A percentile compares a stretch with the other conserved stretches of the same genome.
These are phyloP conservation scores for Dascyllus trimaculatus DNA, from an alignment of 2,113 vertebrate species.

Conservation along the genomic window DNA sequence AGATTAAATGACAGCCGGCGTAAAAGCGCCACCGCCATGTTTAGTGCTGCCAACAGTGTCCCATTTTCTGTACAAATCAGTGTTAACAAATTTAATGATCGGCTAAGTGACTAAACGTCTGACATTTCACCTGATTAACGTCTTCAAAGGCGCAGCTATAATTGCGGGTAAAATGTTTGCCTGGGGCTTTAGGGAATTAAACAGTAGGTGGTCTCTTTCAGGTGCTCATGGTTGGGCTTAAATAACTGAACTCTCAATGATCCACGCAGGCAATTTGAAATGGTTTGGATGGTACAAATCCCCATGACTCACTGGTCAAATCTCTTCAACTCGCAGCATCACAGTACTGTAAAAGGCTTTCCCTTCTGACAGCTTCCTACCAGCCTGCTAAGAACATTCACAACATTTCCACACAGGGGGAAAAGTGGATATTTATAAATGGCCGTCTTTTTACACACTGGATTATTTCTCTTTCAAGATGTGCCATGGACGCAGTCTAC, in stretches of 20 bases:
- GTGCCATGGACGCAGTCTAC: slow-evolving; percentile 76
- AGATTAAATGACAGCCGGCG: neutral
- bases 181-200: slow-evolving; percentile 22
- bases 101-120: neutral
- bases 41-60: neutral
- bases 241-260: slow-evolving; percentile 54
- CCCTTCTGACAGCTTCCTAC: slow-evolving; percentile 48
- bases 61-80: neutral
- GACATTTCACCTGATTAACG: neutral
- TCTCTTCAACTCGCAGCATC: slow-evolving; percentile 50
- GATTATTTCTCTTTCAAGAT: slow-evolving; percentile 66
- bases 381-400: slow-evolving; percentile 46
- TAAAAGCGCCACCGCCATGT: neutral
- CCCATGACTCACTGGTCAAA: slow-evolving; percentile 49
- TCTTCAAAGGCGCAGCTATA: neutral
- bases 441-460: slow-evolving; percentile 83
- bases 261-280: slow-evolving; percentile 43
- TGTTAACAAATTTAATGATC: neutral
- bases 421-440: slow-evolving; percentile 73
- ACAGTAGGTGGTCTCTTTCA: slow-evolving; percentile 65
- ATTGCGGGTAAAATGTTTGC: slow-evolving; percentile 13
- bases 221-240: slow-evolving; percentile 48
- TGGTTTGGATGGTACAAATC: slow-evolving; percentile 57
- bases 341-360: slow-evolving; percentile 65
- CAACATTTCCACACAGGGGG: slow-evolving; percentile 3